These are phyloP conservation scores for Parazoanthus atlanticus DNA, from an alignment of 92 coral and sea anemone species.

Conservation along the genomic window DNA sequence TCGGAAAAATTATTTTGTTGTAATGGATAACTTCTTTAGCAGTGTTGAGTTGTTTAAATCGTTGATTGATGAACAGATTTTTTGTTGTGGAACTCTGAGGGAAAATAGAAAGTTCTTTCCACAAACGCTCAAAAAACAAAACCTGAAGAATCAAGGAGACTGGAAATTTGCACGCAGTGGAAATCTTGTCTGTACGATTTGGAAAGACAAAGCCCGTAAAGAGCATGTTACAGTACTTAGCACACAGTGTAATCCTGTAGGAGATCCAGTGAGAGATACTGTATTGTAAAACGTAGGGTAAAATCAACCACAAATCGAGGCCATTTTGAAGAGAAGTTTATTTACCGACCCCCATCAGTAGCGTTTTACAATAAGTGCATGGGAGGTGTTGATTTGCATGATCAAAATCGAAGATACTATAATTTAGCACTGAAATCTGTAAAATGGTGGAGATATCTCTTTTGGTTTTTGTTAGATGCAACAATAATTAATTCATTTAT, in stretches of 20 bases:
- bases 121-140: conserved; percentile 28
- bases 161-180: conserved; percentile 19
- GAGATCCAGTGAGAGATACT: conserved; percentile 29
- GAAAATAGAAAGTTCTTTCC: conserved; percentile 31
- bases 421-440: neutral
- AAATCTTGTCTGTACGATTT: conserved; percentile 15
- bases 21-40: conserved; percentile 34
- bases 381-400: no score
- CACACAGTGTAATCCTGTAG: conserved; percentile 32
- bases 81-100: conserved; percentile 43
- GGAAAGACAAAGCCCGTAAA: conserved; percentile 12
- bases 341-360: neutral
- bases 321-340: neutral
- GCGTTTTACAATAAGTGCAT: conserved; percentile 2
- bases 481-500: no score
- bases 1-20: conserved; percentile 14
- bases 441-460: neutral
- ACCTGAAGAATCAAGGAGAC: conserved; percentile 23
- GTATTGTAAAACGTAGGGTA: conserved; percentile 24
- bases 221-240: neutral
- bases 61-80: neutral
- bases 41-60: conserved; percentile 3
- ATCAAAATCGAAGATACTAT: neutral
- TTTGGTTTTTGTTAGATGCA: no score
- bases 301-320: neutral